Evolutionary conservation across 1,140 invertebrate genomes (phyloP).

Genomic region (Drusus annulatus): DNA sequence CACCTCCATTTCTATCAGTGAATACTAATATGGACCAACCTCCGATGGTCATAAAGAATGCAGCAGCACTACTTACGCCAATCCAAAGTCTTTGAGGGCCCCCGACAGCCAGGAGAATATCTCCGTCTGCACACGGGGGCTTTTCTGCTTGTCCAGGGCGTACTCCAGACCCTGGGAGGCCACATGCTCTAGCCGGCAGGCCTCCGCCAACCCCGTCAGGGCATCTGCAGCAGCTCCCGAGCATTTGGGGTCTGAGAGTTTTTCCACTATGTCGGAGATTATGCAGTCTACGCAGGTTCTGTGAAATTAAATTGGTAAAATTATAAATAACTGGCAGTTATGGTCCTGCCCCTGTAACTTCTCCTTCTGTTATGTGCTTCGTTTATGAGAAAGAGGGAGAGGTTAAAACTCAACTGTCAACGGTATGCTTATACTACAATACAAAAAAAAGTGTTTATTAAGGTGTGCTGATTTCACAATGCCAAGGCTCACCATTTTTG

Average conservation of each 20-base stretch:
- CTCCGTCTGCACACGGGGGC: constrained; percentile 92
- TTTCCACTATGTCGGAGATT: constrained; percentile 86
- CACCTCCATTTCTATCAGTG: too few relatives aligned
- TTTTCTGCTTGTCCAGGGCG: constrained; percentile 88
- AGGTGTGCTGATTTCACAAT: too few relatives aligned
- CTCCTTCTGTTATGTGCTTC: too few relatives aligned
- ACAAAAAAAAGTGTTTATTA: too few relatives aligned
- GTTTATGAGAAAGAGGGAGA: too few relatives aligned
- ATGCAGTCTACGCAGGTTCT: constrained; percentile 84
- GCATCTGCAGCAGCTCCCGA: constrained; percentile 79
- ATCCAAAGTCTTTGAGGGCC: constrained; percentile 88
- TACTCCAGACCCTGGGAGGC: constrained; percentile 79
- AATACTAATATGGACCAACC: too few relatives aligned
- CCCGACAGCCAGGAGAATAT: constrained; percentile 84
- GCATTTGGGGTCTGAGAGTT: constrained; percentile 89
- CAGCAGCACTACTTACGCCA: constrained; percentile 63
- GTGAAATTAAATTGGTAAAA: background rate
- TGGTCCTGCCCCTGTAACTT: too few relatives aligned
- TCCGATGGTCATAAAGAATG: too few relatives aligned
- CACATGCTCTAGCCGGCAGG: constrained; percentile 83
- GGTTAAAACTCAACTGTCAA: too few relatives aligned
- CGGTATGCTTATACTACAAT: too few relatives aligned
- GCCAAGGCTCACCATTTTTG: too few relatives aligned
- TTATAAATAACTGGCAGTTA: too few relatives aligned
- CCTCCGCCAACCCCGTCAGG: constrained; percentile 83